Evolutionary conservation across 2,113 vertebrate species (phyloP), one percentile per base, ranked within the genome.

Genomic region (Hepsetus odoe): DNA sequence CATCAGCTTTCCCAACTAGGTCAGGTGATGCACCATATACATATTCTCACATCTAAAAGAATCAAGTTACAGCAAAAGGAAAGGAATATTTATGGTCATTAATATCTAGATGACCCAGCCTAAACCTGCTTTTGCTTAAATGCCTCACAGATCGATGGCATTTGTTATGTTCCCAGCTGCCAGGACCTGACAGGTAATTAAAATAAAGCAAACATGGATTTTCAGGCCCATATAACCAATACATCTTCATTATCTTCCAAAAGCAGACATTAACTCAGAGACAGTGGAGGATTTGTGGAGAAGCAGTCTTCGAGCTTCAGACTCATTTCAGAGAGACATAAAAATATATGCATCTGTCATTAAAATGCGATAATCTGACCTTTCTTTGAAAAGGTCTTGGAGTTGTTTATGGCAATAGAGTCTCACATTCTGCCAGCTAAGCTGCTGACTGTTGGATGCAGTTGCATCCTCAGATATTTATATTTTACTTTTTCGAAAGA

Each of bases 221-320:
- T 86, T 62, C 61, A 74, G 84, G 77, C 83, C 87, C 83, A 82
- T 20, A 6, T 59, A 58, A 77, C 33, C 82, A 83, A 81, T 89
- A 87, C 89, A 86, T 91, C 82, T 88, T 85, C 80, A 35, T 87
- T 93, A 87, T 90, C 86, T 89, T 82, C 72, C 55, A 65, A 66
- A 76, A 56, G 51, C 84, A 91, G 88, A 77, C 80, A 3, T 87
- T 90, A 87, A 66, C 79, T 65, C 66, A 80, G 84, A 16, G 78
- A 85, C 75, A 59, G 53, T 55, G 35, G 66, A 1, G 64, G 78
- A 72, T 76, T 87, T 86, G 82, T 80, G 82, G 62, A 81, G 49
- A 68, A 33, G 33, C 58, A 69, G 49, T 76, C 73, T 87, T 80
- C 83, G 80, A 90, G 68, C 89, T 87, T 86, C 55, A 69, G 73